Percentiles rank a stretch among this genome's conserved stretches.
phyloP scores from a whole-genome alignment of 2,113 vertebrate genomes.

The Solea senegalensis region DNA sequence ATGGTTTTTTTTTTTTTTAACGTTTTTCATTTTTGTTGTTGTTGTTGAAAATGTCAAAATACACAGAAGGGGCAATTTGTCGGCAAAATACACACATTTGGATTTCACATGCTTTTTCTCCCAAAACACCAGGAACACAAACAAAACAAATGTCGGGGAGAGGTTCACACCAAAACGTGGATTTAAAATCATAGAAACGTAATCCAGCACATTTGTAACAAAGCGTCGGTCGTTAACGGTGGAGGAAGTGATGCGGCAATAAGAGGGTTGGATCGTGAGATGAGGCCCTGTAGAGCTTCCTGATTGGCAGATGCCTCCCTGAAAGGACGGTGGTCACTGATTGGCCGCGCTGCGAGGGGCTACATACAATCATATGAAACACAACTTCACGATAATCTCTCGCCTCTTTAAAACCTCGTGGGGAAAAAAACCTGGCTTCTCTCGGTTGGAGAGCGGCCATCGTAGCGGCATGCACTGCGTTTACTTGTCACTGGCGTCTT shows the following conservation, averaged over 20 bases:
- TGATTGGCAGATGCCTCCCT: conserved; percentile 78
- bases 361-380: conserved; percentile 38
- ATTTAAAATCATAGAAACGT: conserved; percentile 39
- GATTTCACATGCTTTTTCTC: conserved; percentile 59
- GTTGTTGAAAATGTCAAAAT: conserved; percentile 57
- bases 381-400: conserved; percentile 8
- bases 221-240: conserved; percentile 29
- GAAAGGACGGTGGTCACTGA: conserved; percentile 65
- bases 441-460: conserved; percentile 1
- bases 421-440: background rate
- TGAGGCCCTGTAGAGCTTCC: conserved; percentile 67
- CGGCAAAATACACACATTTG: conserved; percentile 62
- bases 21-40: no score
- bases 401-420: background rate
- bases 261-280: conserved; percentile 44
- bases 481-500: background rate
- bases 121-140: conserved; percentile 49
- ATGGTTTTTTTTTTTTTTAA: no score
- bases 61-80: conserved; percentile 44
- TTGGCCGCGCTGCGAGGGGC: conserved; percentile 34
- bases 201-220: conserved; percentile 49
- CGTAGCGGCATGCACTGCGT: background rate
- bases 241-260: conserved; percentile 41
- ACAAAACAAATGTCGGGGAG: conserved; percentile 27
- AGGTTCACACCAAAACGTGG: conserved; percentile 40